phyloP scores from a whole-genome alignment of 2,888 invertebrate genomes.

The Harpalus rufipes region DNA sequence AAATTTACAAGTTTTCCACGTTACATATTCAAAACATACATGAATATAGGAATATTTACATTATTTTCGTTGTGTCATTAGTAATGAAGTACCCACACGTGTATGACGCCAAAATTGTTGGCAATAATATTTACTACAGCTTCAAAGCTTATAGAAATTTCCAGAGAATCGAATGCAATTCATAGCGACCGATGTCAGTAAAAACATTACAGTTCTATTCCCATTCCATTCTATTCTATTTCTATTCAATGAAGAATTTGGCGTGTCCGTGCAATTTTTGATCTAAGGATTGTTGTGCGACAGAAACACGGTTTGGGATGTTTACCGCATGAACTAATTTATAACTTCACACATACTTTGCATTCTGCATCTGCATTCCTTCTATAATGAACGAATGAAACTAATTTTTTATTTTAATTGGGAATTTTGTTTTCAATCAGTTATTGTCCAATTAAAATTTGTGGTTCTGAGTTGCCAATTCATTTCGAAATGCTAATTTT shows the following conservation, averaged over 20 bases:
- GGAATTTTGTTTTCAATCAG: background rate
- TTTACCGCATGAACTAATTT: background rate
- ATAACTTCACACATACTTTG: background rate
- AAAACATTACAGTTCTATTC: no score
- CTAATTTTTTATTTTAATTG: background rate
- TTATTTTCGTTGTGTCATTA: no score
- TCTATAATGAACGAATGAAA: background rate
- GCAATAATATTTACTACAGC: no score
- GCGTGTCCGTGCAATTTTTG: conserved; percentile 13
- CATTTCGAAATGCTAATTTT: background rate
- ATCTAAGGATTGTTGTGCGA: conserved; percentile 6
- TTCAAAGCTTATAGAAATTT: no score
- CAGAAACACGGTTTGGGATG: conserved; percentile 8
- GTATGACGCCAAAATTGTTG: no score
- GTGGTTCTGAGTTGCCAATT: background rate
- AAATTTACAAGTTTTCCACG: no score
- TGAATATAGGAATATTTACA: no score
- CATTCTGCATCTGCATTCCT: background rate
- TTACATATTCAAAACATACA: no score
- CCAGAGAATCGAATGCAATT: no score
- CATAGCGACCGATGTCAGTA: no score
- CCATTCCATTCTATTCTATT: background rate
- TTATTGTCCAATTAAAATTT: conserved; percentile 3
- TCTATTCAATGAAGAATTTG: conserved; percentile 10
- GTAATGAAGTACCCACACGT: no score